A percentile compares a stretch with the other conserved stretches of the same genome.
Conservation (phyloP, 2,797 vertebrate species). For the Gallinago solitaria region DNA sequence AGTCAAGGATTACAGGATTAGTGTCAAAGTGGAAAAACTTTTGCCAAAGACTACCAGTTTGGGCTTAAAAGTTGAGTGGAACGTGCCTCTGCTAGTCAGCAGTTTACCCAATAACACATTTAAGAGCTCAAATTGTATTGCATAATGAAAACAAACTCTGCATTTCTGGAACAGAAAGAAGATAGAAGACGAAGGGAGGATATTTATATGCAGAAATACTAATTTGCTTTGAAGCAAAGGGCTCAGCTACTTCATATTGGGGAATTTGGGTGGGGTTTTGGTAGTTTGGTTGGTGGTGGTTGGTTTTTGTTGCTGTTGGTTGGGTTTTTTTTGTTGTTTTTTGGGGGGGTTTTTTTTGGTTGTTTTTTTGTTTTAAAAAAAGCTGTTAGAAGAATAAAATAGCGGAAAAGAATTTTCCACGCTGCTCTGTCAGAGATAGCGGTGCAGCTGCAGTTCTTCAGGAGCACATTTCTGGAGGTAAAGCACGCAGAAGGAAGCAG, state of each 20-base stretch:
- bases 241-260: background rate
- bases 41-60: background rate
- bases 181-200: background rate
- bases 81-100: background rate
- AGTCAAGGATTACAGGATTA: background rate
- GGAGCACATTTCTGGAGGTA: background rate
- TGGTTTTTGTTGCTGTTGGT: too few species aligned
- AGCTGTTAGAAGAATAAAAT: background rate
- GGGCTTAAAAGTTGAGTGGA: background rate
- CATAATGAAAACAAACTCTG: background rate
- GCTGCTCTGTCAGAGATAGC: background rate
- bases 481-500: accelerated
- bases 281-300: too few species aligned
- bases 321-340: too few species aligned
- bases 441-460: background rate
- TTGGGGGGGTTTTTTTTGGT: background rate
- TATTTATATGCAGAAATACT: background rate
- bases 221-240: background rate
- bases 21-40: background rate
- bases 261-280: background rate
- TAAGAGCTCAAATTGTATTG: background rate
- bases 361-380: background rate
- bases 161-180: background rate
- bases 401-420: background rate
- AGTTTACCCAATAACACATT: background rate